Evolutionary conservation across 2,797 vertebrate genomes (phyloP).

Genomic region (Enteromius trimaculatus): DNA sequence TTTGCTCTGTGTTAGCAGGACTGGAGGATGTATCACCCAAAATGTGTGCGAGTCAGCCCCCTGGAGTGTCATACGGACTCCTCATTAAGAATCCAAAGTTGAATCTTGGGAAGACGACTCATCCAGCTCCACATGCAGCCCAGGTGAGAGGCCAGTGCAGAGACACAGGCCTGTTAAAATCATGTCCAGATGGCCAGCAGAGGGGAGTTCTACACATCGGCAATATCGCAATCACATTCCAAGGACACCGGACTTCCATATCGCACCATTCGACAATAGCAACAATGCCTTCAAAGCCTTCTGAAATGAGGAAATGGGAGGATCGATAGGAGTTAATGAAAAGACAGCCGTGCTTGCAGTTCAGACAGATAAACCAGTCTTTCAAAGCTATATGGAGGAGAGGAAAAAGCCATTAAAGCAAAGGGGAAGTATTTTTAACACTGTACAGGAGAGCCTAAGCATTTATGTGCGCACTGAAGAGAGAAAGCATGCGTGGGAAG

Average conservation of each 20-base stretch:
- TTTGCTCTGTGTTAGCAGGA: constrained; percentile 62
- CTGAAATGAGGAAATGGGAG: constrained; percentile 11
- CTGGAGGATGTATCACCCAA: constrained; percentile 56
- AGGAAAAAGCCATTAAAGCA: constrained; percentile 59
- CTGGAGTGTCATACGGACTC: constrained; percentile 56
- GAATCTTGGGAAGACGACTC: constrained; percentile 40
- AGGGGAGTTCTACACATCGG: constrained; percentile 29
- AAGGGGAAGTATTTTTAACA: constrained; percentile 62
- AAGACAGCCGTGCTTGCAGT: constrained; percentile 16
- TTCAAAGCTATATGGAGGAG: constrained; percentile 49
- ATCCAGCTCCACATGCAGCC: constrained; percentile 32
- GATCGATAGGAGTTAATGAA: constrained; percentile 29
- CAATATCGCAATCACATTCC: constrained; percentile 47
- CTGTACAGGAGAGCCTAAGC: constrained; percentile 50
- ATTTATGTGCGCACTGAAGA: constrained; percentile 48
- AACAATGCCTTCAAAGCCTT: neutral
- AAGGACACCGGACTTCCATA: constrained; percentile 10
- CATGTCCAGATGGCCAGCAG: constrained; percentile 54
- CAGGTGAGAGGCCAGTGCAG: constrained; percentile 32
- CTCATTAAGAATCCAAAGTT: constrained; percentile 59
- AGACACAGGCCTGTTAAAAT: constrained; percentile 41
- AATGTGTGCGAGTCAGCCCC: constrained; percentile 59
- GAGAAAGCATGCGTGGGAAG: constrained; percentile 63
- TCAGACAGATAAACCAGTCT: constrained; percentile 31
- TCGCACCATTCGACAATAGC: neutral